Conservation (phyloP, 2,113 vertebrate species). For the Triplophysa dalaica region DNA sequence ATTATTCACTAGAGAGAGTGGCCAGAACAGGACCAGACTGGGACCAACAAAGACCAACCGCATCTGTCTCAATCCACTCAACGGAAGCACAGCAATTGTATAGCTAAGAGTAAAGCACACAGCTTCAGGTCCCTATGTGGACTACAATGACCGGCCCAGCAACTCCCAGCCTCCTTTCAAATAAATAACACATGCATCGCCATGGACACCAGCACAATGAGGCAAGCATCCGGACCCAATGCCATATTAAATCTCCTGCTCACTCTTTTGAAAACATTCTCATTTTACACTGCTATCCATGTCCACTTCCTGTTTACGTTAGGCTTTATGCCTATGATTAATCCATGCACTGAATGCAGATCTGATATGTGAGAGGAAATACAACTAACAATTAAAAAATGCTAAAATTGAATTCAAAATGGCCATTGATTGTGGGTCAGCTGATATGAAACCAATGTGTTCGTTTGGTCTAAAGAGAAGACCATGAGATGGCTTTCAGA, state of each 20-base stretch:
- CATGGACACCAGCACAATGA: slow-evolving; percentile 54
- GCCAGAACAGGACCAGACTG: slow-evolving; percentile 12
- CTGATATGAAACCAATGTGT: background rate
- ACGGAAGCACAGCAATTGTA: background rate
- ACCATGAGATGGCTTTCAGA: background rate
- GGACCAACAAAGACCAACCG: slow-evolving; percentile 43
- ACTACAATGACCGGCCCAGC: slow-evolving; percentile 34
- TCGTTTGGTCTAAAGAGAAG: background rate
- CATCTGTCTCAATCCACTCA: background rate
- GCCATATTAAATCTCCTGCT: slow-evolving; percentile 43
- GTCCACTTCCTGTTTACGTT: background rate
- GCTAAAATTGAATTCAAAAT: background rate
- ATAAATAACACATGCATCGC: slow-evolving; percentile 47
- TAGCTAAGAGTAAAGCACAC: slow-evolving; percentile 15
- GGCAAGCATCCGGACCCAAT: slow-evolving; percentile 47
- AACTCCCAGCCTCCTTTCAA: slow-evolving; percentile 39
- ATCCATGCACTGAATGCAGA: background rate
- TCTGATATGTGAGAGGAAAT: background rate
- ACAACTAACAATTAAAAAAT: background rate
- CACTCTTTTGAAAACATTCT: background rate
- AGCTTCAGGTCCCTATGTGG: background rate
- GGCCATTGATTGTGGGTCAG: background rate
- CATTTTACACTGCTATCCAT: background rate
- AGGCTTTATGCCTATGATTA: background rate
- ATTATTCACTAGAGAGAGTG: slow-evolving; percentile 50